These are phyloP conservation scores for Eulemur mongoz DNA, from an alignment of 2,797 vertebrate genomes.

Conservation along the genomic window DNA sequence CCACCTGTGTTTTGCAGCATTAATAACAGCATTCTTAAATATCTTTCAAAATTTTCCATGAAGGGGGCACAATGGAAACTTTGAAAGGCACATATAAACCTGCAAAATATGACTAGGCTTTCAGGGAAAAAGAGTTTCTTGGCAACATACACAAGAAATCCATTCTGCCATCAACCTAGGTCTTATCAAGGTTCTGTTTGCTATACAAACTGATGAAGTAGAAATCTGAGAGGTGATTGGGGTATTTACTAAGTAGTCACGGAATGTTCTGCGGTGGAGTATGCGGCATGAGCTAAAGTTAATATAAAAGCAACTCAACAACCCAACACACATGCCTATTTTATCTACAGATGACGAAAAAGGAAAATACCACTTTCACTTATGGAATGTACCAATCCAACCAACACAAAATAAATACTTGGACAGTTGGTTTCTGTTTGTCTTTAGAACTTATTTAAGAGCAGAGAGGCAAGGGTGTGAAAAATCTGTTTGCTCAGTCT, in stretches of 20 bases:
- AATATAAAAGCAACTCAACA: slow-evolving; percentile 75
- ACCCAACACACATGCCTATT: slow-evolving; percentile 58
- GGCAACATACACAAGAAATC: slow-evolving; percentile 71
- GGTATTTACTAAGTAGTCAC: slow-evolving; percentile 77
- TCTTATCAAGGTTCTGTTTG: slow-evolving; percentile 81
- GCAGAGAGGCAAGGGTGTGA: neutral
- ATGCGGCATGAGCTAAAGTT: slow-evolving; percentile 42
- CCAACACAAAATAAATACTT: slow-evolving; percentile 57
- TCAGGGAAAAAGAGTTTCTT: slow-evolving; percentile 42
- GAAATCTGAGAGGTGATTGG: slow-evolving; percentile 65
- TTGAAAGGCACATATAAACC: slow-evolving; percentile 9
- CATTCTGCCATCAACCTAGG: slow-evolving; percentile 69
- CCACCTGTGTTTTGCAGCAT: neutral
- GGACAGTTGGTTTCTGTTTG: neutral
- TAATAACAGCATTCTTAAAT: neutral
- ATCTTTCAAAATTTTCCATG: neutral
- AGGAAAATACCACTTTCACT: slow-evolving; percentile 60
- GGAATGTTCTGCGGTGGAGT: slow-evolving; percentile 54
- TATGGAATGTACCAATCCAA: slow-evolving; percentile 66
- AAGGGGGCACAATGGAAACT: slow-evolving; percentile 10
- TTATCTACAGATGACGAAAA: slow-evolving; percentile 64
- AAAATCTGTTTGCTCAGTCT: neutral
- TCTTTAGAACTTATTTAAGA: neutral
- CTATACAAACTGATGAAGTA: slow-evolving; percentile 66
- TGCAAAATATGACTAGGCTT: slow-evolving; percentile 62